phyloP scores from a whole-genome alignment of 2,888 invertebrate species.

The Drosophila subsilvestris region DNA sequence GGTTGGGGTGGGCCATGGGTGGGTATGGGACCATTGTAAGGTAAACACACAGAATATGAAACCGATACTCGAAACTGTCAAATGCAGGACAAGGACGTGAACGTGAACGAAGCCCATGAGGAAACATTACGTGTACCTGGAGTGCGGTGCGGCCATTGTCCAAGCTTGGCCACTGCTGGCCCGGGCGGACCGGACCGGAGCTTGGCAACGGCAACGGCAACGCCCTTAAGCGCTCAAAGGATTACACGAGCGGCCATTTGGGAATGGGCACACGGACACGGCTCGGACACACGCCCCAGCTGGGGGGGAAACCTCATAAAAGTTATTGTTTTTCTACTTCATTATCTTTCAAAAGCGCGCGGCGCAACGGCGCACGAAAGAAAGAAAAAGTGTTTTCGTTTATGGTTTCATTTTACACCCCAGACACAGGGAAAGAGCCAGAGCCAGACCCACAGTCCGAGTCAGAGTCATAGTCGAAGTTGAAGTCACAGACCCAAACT shows the following conservation, averaged over 20 bases:
- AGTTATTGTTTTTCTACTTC: constrained; percentile 81
- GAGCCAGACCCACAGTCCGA: not conserved
- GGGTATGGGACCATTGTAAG: not conserved
- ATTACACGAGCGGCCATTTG: constrained; percentile 47
- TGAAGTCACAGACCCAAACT: not conserved
- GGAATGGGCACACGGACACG: not conserved
- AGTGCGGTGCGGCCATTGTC: constrained; percentile 5
- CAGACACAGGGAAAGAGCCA: not conserved
- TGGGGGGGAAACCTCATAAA: constrained; percentile 76
- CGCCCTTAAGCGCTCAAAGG: constrained; percentile 75
- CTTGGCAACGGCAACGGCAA: constrained; percentile 7
- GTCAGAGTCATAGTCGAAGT: not conserved
- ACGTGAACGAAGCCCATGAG: constrained; percentile 7
- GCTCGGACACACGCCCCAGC: constrained; percentile 10
- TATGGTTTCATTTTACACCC: constrained; percentile 74
- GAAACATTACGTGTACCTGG: constrained; percentile 39
- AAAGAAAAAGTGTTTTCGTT: constrained; percentile 62
- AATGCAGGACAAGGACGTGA: constrained; percentile 44
- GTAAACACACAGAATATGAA: constrained; percentile 57
- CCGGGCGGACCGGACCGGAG: too few relatives aligned
- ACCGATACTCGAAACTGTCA: constrained; percentile 76
- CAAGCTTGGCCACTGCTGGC: not conserved
- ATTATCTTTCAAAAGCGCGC: constrained; percentile 74
- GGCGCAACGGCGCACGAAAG: constrained; percentile 28
- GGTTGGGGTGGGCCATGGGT: too few relatives aligned